phyloP scores from a whole-genome alignment of 2,113 vertebrate species.

The Burhinus oedicnemus region DNA sequence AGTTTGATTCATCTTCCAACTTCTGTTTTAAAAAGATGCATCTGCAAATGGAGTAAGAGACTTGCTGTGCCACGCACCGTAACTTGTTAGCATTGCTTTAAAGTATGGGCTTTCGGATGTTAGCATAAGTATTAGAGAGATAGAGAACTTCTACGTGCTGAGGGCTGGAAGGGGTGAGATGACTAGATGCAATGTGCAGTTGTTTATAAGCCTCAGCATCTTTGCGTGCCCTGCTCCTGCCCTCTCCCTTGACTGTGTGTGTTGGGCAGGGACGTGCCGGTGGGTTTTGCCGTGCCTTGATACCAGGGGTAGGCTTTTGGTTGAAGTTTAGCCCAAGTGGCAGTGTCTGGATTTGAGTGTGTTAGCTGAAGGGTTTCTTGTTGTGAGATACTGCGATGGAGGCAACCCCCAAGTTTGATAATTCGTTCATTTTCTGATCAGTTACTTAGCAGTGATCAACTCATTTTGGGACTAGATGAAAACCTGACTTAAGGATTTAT shows the following conservation, averaged over 20 bases:
- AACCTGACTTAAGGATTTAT: background rate
- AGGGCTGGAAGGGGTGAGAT: background rate
- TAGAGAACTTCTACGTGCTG: background rate
- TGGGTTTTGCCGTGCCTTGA: background rate
- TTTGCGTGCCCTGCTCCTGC: background rate
- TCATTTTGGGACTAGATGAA: background rate
- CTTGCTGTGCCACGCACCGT: background rate
- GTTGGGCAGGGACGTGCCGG: background rate
- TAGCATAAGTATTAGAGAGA: background rate
- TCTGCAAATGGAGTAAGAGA: background rate
- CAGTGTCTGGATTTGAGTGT: background rate
- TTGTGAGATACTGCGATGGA: background rate
- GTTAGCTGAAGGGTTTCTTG: background rate
- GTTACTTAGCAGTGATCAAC: background rate
- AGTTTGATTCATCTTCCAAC: background rate
- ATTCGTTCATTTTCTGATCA: background rate
- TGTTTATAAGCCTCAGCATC: background rate
- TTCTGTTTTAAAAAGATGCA: background rate
- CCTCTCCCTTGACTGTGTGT: background rate
- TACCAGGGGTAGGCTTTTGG: background rate
- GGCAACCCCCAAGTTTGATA: background rate
- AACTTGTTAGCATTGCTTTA: background rate
- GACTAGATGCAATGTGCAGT: background rate
- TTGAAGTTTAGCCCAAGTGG: background rate
- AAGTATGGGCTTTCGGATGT: background rate